A percentile compares a stretch with the other conserved stretches of the same genome.
Evolutionary conservation across 2,113 vertebrate genomes (phyloP).

Genomic region (Tenebrosternarchus preto): DNA sequence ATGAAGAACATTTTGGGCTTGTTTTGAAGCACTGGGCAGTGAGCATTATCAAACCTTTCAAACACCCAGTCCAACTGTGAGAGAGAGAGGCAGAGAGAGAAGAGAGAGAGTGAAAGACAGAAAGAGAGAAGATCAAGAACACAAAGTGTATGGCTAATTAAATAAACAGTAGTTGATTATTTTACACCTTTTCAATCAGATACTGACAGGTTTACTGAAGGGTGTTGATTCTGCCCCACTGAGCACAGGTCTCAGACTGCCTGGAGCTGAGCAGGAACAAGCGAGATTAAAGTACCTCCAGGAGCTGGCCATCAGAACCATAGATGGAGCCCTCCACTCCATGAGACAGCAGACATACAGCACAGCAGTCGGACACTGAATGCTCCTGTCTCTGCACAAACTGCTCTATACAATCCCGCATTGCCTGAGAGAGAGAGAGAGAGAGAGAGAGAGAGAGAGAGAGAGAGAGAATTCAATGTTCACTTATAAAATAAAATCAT

Average conservation of each 20-base stretch:
- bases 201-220: too few relatives aligned
- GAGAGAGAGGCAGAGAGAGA: constrained; percentile 30
- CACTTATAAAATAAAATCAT: too few relatives aligned
- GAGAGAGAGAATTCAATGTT: not conserved
- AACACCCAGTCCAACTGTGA: constrained; percentile 90
- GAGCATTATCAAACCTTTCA: constrained; percentile 87
- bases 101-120: not conserved
- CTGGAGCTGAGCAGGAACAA: not conserved
- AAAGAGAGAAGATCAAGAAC: not conserved
- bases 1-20: constrained; percentile 99
- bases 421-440: constrained; percentile 72
- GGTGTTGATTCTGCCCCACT: too few relatives aligned
- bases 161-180: too few relatives aligned
- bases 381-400: constrained; percentile 79
- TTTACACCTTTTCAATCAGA: too few relatives aligned
- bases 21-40: constrained; percentile 92
- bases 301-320: constrained; percentile 85
- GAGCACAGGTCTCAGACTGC: too few relatives aligned
- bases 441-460: not conserved
- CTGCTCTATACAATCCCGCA: constrained; percentile 79
- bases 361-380: constrained; percentile 79
- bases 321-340: constrained; percentile 92
- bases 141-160: too few relatives aligned
- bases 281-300: constrained; percentile 76
- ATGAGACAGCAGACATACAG: constrained; percentile 91